Evolutionary conservation across 1,140 invertebrate genomes (phyloP).

Genomic region (Diabrotica undecimpunctata): DNA sequence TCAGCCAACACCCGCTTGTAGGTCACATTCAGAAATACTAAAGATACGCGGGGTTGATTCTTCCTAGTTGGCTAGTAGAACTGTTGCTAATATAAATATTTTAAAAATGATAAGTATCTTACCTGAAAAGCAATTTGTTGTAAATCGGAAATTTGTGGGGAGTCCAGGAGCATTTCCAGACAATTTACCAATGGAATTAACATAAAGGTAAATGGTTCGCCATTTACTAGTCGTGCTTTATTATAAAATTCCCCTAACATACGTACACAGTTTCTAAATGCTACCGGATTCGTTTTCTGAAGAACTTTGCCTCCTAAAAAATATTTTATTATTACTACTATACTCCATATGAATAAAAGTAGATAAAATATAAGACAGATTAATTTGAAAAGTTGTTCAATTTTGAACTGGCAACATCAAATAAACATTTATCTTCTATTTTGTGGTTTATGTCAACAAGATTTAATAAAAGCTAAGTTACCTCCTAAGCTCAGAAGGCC

Average conservation of each 20-base stretch:
- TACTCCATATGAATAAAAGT: no score
- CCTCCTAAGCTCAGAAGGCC: no score
- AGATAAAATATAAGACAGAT: no score
- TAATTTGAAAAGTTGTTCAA: no score
- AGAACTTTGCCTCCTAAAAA: slow-evolving; percentile 20
- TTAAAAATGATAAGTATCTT: background rate
- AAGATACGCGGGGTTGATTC: background rate
- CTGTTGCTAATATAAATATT: background rate
- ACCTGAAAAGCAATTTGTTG: slow-evolving; percentile 35
- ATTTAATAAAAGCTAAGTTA: no score
- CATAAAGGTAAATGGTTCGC: slow-evolving; percentile 32
- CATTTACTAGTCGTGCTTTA: slow-evolving; percentile 31
- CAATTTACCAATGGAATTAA: slow-evolving; percentile 27
- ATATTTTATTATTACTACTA: no score
- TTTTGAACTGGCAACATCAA: no score
- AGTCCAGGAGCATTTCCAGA: slow-evolving; percentile 35
- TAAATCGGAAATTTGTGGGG: slow-evolving; percentile 25
- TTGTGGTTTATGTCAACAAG: no score
- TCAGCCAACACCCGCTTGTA: no score
- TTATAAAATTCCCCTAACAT: slow-evolving; percentile 36
- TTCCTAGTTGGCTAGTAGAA: background rate
- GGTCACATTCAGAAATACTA: background rate
- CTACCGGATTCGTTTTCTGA: slow-evolving; percentile 24
- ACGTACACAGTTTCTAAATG: slow-evolving; percentile 34
- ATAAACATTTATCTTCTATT: no score